Evolutionary conservation across 1,140 invertebrate species (phyloP).

Genomic region (Proctacanthus coquilletti): DNA sequence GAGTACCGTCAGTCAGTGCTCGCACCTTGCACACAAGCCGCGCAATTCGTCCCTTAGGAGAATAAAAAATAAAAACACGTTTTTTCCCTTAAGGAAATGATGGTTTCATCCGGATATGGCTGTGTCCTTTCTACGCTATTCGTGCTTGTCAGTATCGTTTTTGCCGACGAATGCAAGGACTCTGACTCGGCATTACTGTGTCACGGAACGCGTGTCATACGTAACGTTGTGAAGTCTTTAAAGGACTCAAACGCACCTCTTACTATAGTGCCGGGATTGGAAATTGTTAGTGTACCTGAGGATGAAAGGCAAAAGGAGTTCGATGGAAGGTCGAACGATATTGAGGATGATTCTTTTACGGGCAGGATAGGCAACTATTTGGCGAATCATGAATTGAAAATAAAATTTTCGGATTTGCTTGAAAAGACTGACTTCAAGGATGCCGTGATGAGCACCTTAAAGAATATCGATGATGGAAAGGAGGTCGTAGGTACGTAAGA

Average conservation of each 20-base stretch:
- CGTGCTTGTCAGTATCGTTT: too few species aligned
- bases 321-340: constrained; percentile 29
- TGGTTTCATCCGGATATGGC: too few species aligned
- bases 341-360: constrained; percentile 35
- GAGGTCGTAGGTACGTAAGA: constrained; percentile 11
- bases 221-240: constrained; percentile 19
- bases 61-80: too few species aligned
- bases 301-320: constrained; percentile 15
- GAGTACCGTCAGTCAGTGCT: too few species aligned
- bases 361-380: constrained; percentile 46
- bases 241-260: constrained; percentile 19
- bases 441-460: constrained; percentile 29
- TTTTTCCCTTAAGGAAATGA: too few species aligned
- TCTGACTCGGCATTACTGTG: constrained; percentile 13
- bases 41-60: too few species aligned
- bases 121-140: too few species aligned
- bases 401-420: constrained; percentile 48
- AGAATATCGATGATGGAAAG: constrained; percentile 27
- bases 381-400: constrained; percentile 48
- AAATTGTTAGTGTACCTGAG: constrained; percentile 18
- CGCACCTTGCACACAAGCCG: too few species aligned
- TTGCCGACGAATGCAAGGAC: neutral
- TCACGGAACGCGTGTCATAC: constrained; percentile 19
- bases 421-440: constrained; percentile 32
- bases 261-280: constrained; percentile 20